phyloP scores from a whole-genome alignment of 2,888 invertebrate species.

The Lumbricus terrestris region DNA sequence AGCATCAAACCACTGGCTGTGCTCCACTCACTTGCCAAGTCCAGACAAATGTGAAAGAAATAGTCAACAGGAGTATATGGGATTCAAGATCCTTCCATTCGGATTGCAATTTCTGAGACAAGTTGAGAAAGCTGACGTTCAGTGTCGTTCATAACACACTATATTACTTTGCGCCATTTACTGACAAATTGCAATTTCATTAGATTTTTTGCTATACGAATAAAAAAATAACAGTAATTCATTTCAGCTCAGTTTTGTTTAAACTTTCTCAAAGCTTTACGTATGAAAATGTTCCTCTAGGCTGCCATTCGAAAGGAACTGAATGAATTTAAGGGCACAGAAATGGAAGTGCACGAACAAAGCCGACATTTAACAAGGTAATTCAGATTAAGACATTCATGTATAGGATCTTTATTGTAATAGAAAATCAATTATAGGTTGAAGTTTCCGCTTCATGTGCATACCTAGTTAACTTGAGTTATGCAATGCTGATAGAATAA shows the following conservation, averaged over 20 bases:
- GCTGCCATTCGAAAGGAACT: constrained; percentile 96
- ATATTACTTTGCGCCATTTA: too few relatives aligned
- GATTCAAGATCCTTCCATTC: too few relatives aligned
- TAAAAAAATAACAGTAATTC: too few relatives aligned
- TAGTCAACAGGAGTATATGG: too few relatives aligned
- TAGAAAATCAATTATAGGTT: neutral
- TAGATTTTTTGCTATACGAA: too few relatives aligned
- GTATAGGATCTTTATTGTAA: neutral
- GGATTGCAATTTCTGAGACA: too few relatives aligned
- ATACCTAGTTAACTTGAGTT: neutral
- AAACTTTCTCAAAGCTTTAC: neutral
- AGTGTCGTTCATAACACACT: too few relatives aligned
- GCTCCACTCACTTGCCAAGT: too few relatives aligned
- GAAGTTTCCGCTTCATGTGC: neutral
- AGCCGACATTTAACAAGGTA: constrained; percentile 79
- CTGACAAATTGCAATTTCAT: too few relatives aligned
- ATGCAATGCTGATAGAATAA: neutral
- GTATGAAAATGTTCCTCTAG: constrained; percentile 39
- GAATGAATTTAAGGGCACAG: constrained; percentile 96
- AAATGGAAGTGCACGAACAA: constrained; percentile 98
- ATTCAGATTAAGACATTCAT: neutral
- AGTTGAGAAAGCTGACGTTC: too few relatives aligned
- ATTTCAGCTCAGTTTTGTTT: neutral
- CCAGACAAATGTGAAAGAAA: too few relatives aligned
- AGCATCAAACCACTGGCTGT: too few relatives aligned